Conservation (phyloP, 2,888 invertebrate species). For the Disparrhopalites patrizii region DNA sequence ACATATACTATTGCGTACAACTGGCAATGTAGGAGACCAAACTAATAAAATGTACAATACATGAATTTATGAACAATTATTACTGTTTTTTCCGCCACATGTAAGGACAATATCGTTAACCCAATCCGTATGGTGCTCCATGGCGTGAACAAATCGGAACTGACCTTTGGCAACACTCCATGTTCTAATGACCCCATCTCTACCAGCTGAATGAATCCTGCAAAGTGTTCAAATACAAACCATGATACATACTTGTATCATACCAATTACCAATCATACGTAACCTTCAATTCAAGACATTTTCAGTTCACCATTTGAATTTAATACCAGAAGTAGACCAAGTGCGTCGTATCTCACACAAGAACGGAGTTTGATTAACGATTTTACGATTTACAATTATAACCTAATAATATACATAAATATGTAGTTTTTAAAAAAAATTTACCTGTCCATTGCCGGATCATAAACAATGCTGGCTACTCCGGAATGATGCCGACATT, state of each 20-base stretch:
- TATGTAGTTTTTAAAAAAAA: no score
- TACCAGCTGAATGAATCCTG: slow-evolving; percentile 89
- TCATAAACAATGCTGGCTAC: slow-evolving; percentile 46
- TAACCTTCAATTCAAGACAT: no score
- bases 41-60: no score
- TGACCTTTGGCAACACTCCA: slow-evolving; percentile 65
- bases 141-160: slow-evolving; percentile 84
- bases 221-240: slow-evolving; percentile 4
- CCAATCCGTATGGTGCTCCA: slow-evolving; percentile 99
- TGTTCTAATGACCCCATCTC: slow-evolving; percentile 94
- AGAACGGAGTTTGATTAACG: no score
- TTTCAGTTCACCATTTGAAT: background rate
- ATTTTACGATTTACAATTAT: no score
- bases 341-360: no score
- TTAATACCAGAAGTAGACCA: background rate
- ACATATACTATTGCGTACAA: no score
- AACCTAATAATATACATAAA: no score
- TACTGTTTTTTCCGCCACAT: slow-evolving; percentile 91
- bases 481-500: slow-evolving; percentile 44
- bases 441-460: slow-evolving; percentile 39
- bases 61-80: background rate
- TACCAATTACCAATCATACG: no score
- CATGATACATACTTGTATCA: no score
- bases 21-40: no score
- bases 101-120: slow-evolving; percentile 98